Evolutionary conservation across 1,140 invertebrate species (phyloP), one percentile per base, ranked within the genome.

Genomic region (Palaemon carinicauda): DNA sequence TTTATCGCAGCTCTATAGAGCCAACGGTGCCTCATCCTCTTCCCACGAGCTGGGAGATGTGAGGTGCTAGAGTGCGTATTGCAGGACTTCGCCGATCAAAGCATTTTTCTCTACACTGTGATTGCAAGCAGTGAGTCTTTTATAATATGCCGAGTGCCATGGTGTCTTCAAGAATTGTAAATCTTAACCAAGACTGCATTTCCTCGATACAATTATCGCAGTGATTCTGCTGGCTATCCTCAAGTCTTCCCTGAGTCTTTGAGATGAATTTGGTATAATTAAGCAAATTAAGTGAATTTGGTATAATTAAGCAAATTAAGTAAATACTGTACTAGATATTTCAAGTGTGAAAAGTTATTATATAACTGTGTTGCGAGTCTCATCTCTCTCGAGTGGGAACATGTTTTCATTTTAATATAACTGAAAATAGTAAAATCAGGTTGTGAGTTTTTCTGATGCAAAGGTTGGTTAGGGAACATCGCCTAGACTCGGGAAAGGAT

Each of bases 21-120:
- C 88, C 80, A 88, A 88, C 79, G 88, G 88, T 82, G 82, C 88
- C 82, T 88, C 88, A 82, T 88, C 88, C 77, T 88, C 88, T 86
- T 73, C 88, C 79, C 88, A 88, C 80, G 88, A 88, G 82, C 82
- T 88, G 88, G 88, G 88, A 88, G 88, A 88, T 86, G 88, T 88
- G 84, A 88, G 88, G 80, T 88, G 88, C 31, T 88, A 77, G 80
- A 65, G 80, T 50, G 21, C 7, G 3, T 41, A 17, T 17, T 41
- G n/a, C 31, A 29, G 21, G 12, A 33, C 41, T 19, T 41, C 15
- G 29, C 21, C 73, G 10, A 41, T 41, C 73, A 15, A 15, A 69
- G 21, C 0, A 15, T 69, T 21, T 29, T 73, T 50, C 24, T 50
- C 9, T 75, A 50, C 7, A 75, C 24, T 2, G 51, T 12, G 41